phyloP scores from a whole-genome alignment of 2,113 vertebrate genomes.

The Hypomesus transpacificus region DNA sequence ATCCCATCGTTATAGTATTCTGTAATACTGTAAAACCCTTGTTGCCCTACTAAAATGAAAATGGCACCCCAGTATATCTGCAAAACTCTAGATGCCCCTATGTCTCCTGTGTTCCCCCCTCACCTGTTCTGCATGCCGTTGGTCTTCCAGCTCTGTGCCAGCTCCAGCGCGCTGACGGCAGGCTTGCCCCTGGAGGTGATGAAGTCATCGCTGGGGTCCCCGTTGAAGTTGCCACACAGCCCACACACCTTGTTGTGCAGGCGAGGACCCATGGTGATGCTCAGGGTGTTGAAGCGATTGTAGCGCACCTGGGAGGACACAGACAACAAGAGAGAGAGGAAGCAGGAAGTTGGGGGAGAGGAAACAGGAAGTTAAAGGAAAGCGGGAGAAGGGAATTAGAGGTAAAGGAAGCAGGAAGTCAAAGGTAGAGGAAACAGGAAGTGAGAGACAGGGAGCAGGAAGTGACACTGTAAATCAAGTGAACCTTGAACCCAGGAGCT shows the following conservation, averaged over 20 bases:
- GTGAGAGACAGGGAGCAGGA: no score
- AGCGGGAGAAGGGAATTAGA: no score
- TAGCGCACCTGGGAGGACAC: constrained; percentile 78
- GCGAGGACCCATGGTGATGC: constrained; percentile 87
- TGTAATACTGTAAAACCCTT: no score
- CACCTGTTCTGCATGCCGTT: constrained; percentile 99
- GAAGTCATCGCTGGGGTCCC: constrained; percentile 88
- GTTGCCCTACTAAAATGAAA: no score
- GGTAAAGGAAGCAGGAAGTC: no score
- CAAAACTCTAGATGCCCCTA: not conserved
- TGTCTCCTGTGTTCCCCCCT: constrained; percentile 3
- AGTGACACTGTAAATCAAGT: no score
- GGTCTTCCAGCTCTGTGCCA: constrained; percentile 99
- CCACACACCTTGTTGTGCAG: constrained; percentile 98
- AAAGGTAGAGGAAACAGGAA: no score
- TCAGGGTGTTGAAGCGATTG: constrained; percentile 92
- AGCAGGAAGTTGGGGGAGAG: no score
- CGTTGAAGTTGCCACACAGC: constrained; percentile 97
- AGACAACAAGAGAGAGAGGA: no score
- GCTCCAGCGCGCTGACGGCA: constrained; percentile 84
- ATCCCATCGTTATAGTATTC: no score
- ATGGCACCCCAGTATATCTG: no score
- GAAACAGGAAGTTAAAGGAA: no score
- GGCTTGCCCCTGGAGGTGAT: constrained; percentile 90
- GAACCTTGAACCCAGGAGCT: constrained; percentile 53